Evolutionary conservation across 2,113 vertebrate genomes (phyloP).

Genomic region (Numenius arquata): DNA sequence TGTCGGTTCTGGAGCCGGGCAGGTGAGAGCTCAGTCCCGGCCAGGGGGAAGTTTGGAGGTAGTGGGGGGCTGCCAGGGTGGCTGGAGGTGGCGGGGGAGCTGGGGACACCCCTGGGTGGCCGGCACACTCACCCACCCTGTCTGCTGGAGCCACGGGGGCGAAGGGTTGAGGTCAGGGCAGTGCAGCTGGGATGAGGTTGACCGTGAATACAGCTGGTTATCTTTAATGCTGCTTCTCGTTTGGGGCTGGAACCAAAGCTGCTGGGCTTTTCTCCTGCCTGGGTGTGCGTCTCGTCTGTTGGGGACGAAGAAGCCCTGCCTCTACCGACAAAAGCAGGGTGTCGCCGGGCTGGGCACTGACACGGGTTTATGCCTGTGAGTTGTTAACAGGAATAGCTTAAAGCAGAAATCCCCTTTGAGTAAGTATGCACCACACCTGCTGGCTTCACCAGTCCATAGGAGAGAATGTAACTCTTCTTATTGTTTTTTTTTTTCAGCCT

Average conservation of each 20-base stretch:
- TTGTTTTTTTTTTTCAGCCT: neutral
- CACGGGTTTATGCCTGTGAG: rapidly evolving
- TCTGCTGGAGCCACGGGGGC: neutral
- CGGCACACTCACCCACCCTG: rapidly evolving
- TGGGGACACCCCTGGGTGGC: neutral
- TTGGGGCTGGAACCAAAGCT: neutral
- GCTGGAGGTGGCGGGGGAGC: no score
- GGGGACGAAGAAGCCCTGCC: neutral
- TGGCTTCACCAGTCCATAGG: neutral
- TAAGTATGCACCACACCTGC: neutral
- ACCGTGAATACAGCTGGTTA: rapidly evolving
- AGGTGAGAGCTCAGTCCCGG: neutral
- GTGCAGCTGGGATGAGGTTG: no score
- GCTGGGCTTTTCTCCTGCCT: neutral
- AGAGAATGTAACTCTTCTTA: neutral
- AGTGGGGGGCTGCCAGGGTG: rapidly evolving
- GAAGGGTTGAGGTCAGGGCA: rapidly evolving
- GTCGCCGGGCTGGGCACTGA: neutral
- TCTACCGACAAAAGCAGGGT: neutral
- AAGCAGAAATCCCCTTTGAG: neutral
- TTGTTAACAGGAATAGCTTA: neutral
- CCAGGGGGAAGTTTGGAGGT: neutral
- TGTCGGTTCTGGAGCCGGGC: neutral
- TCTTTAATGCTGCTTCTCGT: neutral
- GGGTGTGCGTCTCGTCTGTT: no score